phyloP scores from a whole-genome alignment of 2,113 vertebrate genomes.

The Xenotilapia longispinis region DNA sequence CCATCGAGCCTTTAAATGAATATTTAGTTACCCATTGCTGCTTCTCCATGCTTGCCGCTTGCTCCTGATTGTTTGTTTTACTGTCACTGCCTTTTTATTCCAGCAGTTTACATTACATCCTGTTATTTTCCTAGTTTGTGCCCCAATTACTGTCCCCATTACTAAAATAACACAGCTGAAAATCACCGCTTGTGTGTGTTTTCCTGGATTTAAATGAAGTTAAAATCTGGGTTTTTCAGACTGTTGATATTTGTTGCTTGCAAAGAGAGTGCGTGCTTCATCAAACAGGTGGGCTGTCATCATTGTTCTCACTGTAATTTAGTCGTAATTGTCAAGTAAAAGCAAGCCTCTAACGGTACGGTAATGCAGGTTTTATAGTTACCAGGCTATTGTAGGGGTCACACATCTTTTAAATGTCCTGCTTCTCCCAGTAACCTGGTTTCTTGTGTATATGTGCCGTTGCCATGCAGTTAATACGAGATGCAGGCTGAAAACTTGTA shows the following conservation, averaged over 20 bases:
- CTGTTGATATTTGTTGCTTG: background rate
- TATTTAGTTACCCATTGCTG: background rate
- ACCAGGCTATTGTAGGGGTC: background rate
- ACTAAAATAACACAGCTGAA: background rate
- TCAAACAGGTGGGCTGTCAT: background rate
- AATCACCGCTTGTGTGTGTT: background rate
- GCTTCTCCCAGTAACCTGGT: background rate
- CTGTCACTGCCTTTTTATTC: background rate
- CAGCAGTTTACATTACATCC: background rate
- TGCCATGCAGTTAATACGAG: background rate
- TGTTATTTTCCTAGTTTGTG: background rate
- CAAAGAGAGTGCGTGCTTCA: background rate
- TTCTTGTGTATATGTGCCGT: background rate
- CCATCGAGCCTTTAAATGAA: background rate
- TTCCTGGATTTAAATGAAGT: background rate
- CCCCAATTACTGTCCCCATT: background rate
- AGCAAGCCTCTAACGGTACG: background rate
- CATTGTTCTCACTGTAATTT: background rate
- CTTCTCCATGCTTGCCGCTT: background rate
- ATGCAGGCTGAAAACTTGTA: background rate
- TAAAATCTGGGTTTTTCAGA: accelerated
- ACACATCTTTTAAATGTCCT: background rate
- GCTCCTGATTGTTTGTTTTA: background rate
- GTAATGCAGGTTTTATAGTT: background rate
- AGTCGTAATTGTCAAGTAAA: background rate